Percentiles rank a stretch among this genome's conserved stretches.
Evolutionary conservation across 1,140 invertebrate genomes (phyloP).

Genomic region (Aphaenogaster ashmeadi): DNA sequence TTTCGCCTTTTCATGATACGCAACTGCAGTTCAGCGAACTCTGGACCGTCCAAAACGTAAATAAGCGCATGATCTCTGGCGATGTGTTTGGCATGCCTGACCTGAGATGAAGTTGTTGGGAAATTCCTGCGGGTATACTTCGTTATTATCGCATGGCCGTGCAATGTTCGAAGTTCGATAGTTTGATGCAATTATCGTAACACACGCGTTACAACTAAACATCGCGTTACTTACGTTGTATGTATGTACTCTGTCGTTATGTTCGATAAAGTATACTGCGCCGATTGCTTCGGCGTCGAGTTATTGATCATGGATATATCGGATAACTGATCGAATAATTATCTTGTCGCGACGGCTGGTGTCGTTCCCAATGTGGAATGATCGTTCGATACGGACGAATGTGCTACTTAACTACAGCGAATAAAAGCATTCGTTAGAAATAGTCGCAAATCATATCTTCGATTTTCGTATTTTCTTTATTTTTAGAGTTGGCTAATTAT

Average conservation of each 20-base stretch:
- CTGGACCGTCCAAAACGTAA: neutral
- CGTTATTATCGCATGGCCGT: slow-evolving; percentile 31
- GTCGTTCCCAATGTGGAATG: neutral
- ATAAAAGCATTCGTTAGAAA: neutral
- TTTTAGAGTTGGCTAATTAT: neutral
- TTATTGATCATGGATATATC: neutral
- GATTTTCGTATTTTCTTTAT: neutral
- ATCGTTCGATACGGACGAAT: neutral
- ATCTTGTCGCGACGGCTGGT: neutral
- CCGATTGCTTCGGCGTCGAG: neutral
- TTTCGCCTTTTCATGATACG: neutral
- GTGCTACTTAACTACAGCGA: neutral
- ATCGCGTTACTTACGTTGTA: neutral
- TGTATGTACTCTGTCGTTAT: neutral
- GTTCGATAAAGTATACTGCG: neutral
- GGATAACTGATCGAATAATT: slow-evolving; percentile 7
- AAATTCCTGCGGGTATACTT: slow-evolving; percentile 56
- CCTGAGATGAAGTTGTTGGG: slow-evolving; percentile 44
- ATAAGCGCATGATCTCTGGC: slow-evolving; percentile 13
- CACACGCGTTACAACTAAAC: neutral
- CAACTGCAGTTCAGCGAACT: slow-evolving; percentile 4
- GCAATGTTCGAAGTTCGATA: slow-evolving; percentile 53
- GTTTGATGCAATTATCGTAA: slow-evolving; percentile 53
- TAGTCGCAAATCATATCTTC: neutral
- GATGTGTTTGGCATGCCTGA: neutral